phyloP scores from a whole-genome alignment of 1,140 invertebrate species.

The Mya arenaria region DNA sequence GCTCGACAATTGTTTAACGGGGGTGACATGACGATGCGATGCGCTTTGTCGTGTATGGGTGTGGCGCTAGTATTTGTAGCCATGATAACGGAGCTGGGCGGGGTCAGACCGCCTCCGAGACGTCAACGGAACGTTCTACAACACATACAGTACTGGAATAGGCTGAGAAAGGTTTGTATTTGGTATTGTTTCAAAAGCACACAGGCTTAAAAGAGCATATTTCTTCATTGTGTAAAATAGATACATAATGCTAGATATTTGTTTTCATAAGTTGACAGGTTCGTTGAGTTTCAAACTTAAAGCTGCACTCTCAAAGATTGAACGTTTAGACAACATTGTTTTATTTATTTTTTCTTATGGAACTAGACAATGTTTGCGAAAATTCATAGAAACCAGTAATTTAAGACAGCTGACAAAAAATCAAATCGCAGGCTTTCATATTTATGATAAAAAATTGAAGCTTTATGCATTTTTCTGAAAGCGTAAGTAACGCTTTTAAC shows the following conservation, averaged over 20 bases:
- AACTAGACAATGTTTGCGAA: no score
- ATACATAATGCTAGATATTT: neutral
- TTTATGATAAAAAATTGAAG: no score
- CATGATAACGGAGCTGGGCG: neutral
- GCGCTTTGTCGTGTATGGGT: no score
- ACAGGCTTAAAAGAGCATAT: neutral
- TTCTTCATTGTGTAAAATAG: neutral
- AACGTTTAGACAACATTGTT: neutral
- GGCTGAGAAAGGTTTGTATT: conserved; percentile 36
- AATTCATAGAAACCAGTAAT: no score
- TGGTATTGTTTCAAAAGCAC: neutral
- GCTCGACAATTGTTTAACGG: no score
- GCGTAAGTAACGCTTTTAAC: no score
- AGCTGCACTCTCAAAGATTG: neutral
- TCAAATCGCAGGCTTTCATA: no score
- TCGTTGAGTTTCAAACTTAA: neutral
- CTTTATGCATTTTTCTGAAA: no score
- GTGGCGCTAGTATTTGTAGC: neutral
- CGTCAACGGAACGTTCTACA: neutral
- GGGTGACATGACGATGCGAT: no score
- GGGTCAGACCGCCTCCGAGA: neutral
- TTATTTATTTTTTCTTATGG: neutral
- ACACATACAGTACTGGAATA: conserved; percentile 43
- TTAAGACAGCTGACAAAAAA: no score
- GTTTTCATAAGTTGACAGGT: neutral